These are phyloP conservation scores for Phainopepla nitens DNA, from an alignment of 2,113 vertebrate genomes.

Conservation along the genomic window DNA sequence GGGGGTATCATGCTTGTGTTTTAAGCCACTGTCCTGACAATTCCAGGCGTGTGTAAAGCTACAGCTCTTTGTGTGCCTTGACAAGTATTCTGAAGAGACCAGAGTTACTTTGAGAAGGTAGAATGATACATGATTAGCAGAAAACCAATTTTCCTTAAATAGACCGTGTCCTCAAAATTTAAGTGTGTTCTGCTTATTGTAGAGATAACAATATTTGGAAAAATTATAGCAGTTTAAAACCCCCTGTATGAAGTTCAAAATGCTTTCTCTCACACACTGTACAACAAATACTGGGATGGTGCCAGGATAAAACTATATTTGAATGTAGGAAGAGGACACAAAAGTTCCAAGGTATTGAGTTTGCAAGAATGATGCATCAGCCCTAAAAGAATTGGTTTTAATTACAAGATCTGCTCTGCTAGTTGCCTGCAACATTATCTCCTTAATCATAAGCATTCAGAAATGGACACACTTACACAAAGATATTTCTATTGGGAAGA, in stretches of 20 bases:
- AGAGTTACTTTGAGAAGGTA: background rate
- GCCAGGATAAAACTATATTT: background rate
- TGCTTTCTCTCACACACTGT: background rate
- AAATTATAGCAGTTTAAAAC: background rate
- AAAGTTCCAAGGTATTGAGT: background rate
- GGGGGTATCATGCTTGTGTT: background rate
- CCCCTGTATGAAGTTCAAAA: background rate
- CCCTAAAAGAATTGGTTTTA: background rate
- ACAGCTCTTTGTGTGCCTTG: background rate
- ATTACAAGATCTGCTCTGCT: background rate
- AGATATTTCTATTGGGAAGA: background rate
- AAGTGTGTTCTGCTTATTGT: background rate
- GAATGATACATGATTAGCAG: background rate
- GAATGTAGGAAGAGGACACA: background rate
- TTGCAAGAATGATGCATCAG: background rate
- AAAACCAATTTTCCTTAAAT: background rate
- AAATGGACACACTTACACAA: background rate
- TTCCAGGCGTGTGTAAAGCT: background rate
- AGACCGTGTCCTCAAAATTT: background rate
- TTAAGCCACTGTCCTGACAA: background rate
- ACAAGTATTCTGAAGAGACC: conserved; percentile 7
- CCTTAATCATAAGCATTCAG: background rate
- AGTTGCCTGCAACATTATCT: background rate
- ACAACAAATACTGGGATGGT: background rate
- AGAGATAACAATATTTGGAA: background rate